Evolutionary conservation across 2,888 invertebrate species (phyloP).

Genomic region (Hedychridium roseum): DNA sequence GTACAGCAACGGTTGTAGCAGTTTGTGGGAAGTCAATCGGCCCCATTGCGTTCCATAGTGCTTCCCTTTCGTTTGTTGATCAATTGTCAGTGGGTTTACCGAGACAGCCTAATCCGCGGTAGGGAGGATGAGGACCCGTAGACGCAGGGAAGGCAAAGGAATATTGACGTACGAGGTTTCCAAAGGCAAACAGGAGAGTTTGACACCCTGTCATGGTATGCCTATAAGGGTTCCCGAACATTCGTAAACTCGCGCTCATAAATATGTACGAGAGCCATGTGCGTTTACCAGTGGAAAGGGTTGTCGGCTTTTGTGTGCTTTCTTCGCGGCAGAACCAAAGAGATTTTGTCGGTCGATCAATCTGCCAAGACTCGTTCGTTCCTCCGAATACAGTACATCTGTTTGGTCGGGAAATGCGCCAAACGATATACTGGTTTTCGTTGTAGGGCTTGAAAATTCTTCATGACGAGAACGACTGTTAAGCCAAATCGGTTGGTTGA

Average conservation of each 20-base stretch:
- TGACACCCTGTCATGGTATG: constrained; percentile 38
- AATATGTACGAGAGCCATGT: constrained; percentile 42
- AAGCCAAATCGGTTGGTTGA: no score
- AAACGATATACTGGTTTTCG: no score
- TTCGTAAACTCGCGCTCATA: constrained; percentile 38
- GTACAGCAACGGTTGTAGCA: no score
- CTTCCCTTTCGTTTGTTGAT: constrained; percentile 8
- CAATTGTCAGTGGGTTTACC: constrained; percentile 14
- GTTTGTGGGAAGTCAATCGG: constrained; percentile 13
- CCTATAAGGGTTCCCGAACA: constrained; percentile 25
- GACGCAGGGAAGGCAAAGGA: neutral
- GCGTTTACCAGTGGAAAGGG: constrained; percentile 31
- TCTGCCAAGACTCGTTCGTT: no score
- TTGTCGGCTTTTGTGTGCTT: constrained; percentile 30
- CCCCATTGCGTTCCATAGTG: constrained; percentile 1
- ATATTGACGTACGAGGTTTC: constrained; percentile 21
- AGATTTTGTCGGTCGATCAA: no score
- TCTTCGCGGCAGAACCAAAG: constrained; percentile 19
- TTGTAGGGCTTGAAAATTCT: no score
- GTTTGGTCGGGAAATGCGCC: no score
- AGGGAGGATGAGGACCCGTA: constrained; percentile 7
- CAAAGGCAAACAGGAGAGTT: constrained; percentile 36
- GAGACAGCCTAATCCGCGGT: constrained; percentile 20
- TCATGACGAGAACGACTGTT: no score
- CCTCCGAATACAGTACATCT: no score